Evolutionary conservation across 2,113 vertebrate genomes (phyloP).

Genomic region (Cebidichthys violaceus): DNA sequence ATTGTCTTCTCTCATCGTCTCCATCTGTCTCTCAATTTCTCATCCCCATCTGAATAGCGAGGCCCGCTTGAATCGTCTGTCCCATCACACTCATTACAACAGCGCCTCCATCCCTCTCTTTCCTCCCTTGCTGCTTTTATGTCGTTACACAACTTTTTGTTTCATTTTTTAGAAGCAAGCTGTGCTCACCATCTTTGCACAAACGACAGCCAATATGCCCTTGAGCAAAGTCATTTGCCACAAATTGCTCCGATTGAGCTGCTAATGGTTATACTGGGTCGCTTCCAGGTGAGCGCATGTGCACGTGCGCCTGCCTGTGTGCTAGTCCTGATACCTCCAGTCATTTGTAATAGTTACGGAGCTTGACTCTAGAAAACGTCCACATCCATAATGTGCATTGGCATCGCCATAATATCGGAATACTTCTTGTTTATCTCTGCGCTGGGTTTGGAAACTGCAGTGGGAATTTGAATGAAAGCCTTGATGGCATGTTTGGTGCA

Average conservation of each 20-base stretch:
- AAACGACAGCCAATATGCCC: slow-evolving; percentile 58
- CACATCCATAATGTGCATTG: not conserved
- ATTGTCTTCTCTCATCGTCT: slow-evolving; percentile 14
- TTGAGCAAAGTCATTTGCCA: slow-evolving; percentile 59
- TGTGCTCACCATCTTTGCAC: slow-evolving; percentile 37
- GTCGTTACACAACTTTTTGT: slow-evolving; percentile 39
- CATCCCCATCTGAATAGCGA: slow-evolving; percentile 21
- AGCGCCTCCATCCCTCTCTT: not conserved
- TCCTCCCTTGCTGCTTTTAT: slow-evolving; percentile 24
- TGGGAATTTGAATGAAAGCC: not conserved
- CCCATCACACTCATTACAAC: slow-evolving; percentile 30
- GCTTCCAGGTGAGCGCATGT: slow-evolving; percentile 50
- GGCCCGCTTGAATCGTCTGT: slow-evolving; percentile 41
- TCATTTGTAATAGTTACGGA: not conserved
- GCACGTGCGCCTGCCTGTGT: slow-evolving; percentile 27
- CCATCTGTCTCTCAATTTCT: slow-evolving; percentile 14
- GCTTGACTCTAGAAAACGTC: not conserved
- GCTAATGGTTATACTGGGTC: slow-evolving; percentile 59
- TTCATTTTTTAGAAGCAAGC: slow-evolving; percentile 63
- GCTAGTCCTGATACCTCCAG: slow-evolving; percentile 11
- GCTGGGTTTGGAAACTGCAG: not conserved
- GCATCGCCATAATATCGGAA: not conserved
- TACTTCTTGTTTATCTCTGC: not conserved
- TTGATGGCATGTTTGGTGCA: not conserved
- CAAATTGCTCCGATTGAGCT: slow-evolving; percentile 60